phyloP scores from a whole-genome alignment of 2,113 vertebrate genomes.

The Centropus unirufus region DNA sequence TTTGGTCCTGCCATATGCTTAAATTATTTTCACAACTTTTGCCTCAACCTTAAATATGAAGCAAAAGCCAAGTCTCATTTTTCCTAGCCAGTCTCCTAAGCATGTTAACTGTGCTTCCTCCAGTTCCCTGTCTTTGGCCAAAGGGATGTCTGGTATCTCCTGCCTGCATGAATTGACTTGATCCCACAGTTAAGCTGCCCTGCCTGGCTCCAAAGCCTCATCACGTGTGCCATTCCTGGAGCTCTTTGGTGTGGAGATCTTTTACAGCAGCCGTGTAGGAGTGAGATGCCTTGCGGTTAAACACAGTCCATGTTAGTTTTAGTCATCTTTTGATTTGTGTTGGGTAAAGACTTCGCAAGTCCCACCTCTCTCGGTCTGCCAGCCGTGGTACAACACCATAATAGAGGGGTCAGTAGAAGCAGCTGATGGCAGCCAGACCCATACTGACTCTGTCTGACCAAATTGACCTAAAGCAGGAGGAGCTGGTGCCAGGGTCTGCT shows the following conservation, averaged over 20 bases:
- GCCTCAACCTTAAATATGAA: neutral
- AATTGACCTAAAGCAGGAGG: neutral
- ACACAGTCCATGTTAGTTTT: neutral
- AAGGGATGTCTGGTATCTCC: neutral
- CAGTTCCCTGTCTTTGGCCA: neutral
- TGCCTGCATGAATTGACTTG: neutral
- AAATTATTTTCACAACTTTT: neutral
- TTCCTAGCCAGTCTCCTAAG: neutral
- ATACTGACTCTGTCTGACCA: neutral
- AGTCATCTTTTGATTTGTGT: neutral
- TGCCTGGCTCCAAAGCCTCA: neutral
- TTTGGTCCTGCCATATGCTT: neutral
- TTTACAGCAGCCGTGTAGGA: neutral
- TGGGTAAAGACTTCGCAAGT: neutral
- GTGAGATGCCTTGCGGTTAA: neutral
- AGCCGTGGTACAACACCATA: rapidly evolving
- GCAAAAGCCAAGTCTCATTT: neutral
- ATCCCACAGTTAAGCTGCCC: neutral
- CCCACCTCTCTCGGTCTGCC: neutral
- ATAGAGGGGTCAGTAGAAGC: neutral
- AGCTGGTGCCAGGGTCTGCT: neutral
- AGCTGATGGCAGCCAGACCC: neutral
- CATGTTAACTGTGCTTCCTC: neutral
- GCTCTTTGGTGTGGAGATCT: neutral
- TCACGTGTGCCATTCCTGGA: neutral